These are phyloP conservation scores for Buathra laborator DNA, from an alignment of 2,888 invertebrate genomes.

Conservation along the genomic window DNA sequence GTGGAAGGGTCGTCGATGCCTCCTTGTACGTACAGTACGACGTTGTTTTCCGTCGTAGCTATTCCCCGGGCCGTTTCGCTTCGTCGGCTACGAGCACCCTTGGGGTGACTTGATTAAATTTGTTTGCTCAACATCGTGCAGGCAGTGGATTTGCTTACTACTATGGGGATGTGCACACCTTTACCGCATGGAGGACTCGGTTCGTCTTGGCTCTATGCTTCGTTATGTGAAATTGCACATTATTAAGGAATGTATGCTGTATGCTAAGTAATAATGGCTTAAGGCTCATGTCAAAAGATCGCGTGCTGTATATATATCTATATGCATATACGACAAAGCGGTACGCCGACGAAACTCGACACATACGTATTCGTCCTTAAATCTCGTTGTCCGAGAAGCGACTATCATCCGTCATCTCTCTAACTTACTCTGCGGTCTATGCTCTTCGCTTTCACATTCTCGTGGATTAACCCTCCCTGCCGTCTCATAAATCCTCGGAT, in stretches of 20 bases:
- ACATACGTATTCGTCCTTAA: slow-evolving; percentile 36
- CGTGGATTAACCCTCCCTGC: slow-evolving; percentile 22
- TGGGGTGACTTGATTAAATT: slow-evolving; percentile 72
- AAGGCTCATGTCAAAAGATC: slow-evolving; percentile 9
- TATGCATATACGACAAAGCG: no score
- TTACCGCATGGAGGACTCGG: not conserved
- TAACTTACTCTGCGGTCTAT: not conserved
- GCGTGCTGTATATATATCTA: not conserved
- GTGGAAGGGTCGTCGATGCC: slow-evolving; percentile 20
- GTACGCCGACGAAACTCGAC: not conserved
- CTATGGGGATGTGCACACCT: not conserved
- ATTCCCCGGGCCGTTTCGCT: slow-evolving; percentile 24
- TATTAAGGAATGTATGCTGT: slow-evolving; percentile 57
- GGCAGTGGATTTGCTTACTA: slow-evolving; percentile 20
- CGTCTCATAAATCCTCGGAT: slow-evolving; percentile 40
- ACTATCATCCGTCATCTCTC: slow-evolving; percentile 48
- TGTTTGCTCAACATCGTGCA: slow-evolving; percentile 64
- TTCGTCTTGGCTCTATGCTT: not conserved
- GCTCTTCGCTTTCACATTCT: slow-evolving; percentile 32
- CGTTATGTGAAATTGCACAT: slow-evolving; percentile 42
- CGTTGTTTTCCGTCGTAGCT: slow-evolving; percentile 25
- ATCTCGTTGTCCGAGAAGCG: slow-evolving; percentile 46
- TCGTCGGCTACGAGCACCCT: slow-evolving; percentile 34
- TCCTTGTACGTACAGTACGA: slow-evolving; percentile 5
- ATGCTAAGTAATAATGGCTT: slow-evolving; percentile 48